Evolutionary conservation across 2,797 vertebrate species (phyloP).

Genomic region (Falco peregrinus): DNA sequence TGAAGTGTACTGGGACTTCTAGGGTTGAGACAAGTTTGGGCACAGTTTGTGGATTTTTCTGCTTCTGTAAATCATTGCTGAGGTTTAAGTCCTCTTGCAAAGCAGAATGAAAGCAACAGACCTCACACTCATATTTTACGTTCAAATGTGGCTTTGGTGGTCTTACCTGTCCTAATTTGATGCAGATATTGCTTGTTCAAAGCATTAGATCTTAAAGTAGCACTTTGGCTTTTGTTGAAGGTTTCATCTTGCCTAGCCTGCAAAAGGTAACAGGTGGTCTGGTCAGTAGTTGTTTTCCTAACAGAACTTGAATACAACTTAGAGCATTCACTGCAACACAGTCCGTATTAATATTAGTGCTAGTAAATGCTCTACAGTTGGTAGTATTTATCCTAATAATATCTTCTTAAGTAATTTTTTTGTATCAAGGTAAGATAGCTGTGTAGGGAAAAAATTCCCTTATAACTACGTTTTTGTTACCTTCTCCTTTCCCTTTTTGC

Average conservation of each 20-base stretch:
- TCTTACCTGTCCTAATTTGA: background rate
- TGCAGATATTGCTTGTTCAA: background rate
- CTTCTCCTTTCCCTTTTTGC: background rate
- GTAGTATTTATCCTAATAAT: background rate
- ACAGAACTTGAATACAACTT: background rate
- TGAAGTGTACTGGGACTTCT: background rate
- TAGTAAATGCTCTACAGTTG: background rate
- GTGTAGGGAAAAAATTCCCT: background rate
- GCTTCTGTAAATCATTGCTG: background rate
- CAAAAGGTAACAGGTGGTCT: background rate
- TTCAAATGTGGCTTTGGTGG: background rate
- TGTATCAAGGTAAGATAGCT: background rate
- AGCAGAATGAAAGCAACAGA: background rate
- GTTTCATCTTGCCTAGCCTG: background rate
- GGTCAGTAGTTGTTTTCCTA: background rate
- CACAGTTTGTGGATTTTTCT: background rate
- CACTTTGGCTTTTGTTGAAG: background rate
- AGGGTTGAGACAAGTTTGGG: background rate
- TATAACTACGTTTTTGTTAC: background rate
- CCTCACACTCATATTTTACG: background rate
- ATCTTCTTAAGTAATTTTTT: background rate
- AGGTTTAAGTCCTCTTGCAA: background rate
- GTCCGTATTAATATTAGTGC: background rate
- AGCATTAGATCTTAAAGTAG: background rate
- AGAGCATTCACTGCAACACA: rapidly evolving